phyloP scores from a whole-genome alignment of 2,888 invertebrate species.

The Tholera decimalis region DNA sequence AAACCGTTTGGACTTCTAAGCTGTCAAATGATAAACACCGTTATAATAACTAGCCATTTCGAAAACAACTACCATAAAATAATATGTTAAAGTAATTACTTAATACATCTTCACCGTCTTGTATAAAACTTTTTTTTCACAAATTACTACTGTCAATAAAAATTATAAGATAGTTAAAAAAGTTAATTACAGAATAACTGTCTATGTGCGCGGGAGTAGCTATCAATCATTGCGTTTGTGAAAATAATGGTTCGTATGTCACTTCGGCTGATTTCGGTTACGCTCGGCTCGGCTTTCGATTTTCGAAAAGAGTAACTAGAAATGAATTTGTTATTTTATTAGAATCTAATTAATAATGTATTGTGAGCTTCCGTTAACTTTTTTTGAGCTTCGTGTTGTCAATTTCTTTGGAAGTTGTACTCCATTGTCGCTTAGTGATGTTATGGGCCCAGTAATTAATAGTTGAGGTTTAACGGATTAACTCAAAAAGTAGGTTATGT shows the following conservation, averaged over 20 bases:
- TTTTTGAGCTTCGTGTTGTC: neutral
- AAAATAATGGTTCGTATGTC: constrained; percentile 29
- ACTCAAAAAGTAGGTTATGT: neutral
- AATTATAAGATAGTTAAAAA: constrained; percentile 42
- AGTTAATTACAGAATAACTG: constrained; percentile 45
- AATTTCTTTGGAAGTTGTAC: neutral
- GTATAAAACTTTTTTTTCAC: constrained; percentile 3
- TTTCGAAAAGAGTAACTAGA: constrained; percentile 38
- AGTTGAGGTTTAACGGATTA: too few relatives aligned
- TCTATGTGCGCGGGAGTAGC: constrained; percentile 21
- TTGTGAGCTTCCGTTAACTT: constrained; percentile 12
- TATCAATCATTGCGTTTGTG: constrained; percentile 43
- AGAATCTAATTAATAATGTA: constrained; percentile 15
- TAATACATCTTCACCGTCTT: neutral
- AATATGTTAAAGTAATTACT: neutral
- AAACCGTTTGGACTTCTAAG: neutral
- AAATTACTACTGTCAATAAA: constrained; percentile 48
- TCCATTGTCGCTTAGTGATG: too few relatives aligned
- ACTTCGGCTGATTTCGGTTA: constrained; percentile 46
- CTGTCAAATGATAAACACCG: neutral
- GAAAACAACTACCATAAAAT: neutral
- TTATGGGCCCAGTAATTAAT: too few relatives aligned
- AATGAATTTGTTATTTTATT: constrained; percentile 27
- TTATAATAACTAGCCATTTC: neutral
- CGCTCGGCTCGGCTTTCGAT: constrained; percentile 42